These are phyloP conservation scores for Drosophila rellima DNA, from an alignment of 2,888 invertebrate species.

Conservation along the genomic window DNA sequence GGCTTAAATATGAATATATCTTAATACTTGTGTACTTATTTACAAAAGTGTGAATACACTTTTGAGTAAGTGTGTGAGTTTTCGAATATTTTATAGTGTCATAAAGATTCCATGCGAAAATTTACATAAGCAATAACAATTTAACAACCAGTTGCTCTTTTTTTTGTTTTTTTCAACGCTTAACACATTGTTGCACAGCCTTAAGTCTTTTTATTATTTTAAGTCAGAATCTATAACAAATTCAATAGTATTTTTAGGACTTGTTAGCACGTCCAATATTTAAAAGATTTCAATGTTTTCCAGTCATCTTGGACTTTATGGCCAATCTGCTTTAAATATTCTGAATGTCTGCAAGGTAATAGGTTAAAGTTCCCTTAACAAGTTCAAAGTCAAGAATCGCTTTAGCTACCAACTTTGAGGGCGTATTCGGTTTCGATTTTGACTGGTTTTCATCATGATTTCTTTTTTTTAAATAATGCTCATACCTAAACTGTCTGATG, in stretches of 20 bases:
- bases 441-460: slow-evolving; percentile 36
- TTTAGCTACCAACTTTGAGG: slow-evolving; percentile 27
- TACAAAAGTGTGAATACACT: not conserved
- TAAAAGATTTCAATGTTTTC: slow-evolving; percentile 30
- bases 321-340: not conserved
- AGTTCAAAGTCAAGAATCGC: slow-evolving; percentile 34
- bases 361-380: slow-evolving; percentile 45
- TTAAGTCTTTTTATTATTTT: not conserved
- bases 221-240: slow-evolving; percentile 9
- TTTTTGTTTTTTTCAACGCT: slow-evolving; percentile 15
- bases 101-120: slow-evolving; percentile 24
- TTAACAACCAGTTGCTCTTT: slow-evolving; percentile 14
- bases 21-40: slow-evolving; percentile 1
- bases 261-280: slow-evolving; percentile 5
- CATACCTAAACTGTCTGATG: slow-evolving; percentile 37
- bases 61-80: not conserved
- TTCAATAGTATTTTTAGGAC: slow-evolving; percentile 6
- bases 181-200: slow-evolving; percentile 16
- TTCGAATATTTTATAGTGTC: slow-evolving; percentile 17
- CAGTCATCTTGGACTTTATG: not conserved
- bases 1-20: slow-evolving; percentile 5
- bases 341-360: slow-evolving; percentile 35
- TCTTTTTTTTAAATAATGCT: slow-evolving; percentile 30
- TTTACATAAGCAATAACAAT: slow-evolving; percentile 44
- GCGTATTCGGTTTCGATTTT: slow-evolving; percentile 50